Evolutionary conservation across 2,888 invertebrate genomes (phyloP), one percentile per base, ranked within the genome.

Genomic region (Taphrorychus bicolor): DNA sequence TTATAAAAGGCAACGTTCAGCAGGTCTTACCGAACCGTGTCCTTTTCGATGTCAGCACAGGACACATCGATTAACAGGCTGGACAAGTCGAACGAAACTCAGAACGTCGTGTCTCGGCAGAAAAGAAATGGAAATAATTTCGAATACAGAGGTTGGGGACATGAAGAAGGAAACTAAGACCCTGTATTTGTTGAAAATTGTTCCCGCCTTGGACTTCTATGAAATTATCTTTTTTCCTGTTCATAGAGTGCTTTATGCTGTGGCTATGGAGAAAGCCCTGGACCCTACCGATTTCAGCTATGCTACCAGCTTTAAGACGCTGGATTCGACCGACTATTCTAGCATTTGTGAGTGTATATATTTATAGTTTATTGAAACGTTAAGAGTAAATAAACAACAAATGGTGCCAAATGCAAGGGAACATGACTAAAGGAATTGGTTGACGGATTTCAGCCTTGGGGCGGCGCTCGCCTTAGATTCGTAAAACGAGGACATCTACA

Each of bases 111-210:
- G 4, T 98, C 98, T 78, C 97, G 98, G 86, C 97, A 97, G 0
- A 95, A n/a, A 95, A 79, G 97, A 97, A 0, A 84, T 95, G 70
- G 97, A 98, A 88, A 89, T 97, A 42, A 94, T 99, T 77, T 96
- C 98, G 61, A 98, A 98, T 80, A 95, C 97, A 0, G 98, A 99
- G 87, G 95, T 98, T 59, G 99, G 98, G 98, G 99, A 99, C 81
- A 82, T 98, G 21, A 48, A 62, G 11, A 67, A 57, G 19, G 60
- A 60, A 16, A 19, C 40, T 1, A 85, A 98, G 73, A 97, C 97
- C 45, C 98, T 95, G 82, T 95, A 97, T 79, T 84, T 99, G 45
- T 83, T 99, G 32, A 90, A 96, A 80, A 98, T 98, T 0, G 97
- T 99, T 57, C 94, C 97, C 0, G 91, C 93, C 0, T 84, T 99